Evolutionary conservation across 2,797 vertebrate species (phyloP).

Genomic region (Protonibea diacanthus): DNA sequence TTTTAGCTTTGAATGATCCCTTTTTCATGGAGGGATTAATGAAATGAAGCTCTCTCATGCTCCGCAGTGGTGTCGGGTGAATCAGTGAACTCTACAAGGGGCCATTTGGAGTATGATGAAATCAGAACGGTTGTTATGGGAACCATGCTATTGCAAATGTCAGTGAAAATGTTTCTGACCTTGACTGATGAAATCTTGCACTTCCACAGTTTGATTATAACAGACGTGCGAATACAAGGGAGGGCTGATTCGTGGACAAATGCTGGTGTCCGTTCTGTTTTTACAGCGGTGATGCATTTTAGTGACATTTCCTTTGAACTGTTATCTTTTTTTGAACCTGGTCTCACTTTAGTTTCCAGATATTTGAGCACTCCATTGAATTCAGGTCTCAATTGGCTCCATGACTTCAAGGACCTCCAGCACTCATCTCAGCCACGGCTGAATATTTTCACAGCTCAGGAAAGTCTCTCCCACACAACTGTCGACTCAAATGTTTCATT

Average conservation of each 20-base stretch:
- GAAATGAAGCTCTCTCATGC: constrained; percentile 21
- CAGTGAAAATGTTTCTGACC: constrained; percentile 63
- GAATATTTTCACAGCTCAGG: constrained; percentile 18
- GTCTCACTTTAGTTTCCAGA: constrained; percentile 4
- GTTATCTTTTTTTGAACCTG: not conserved
- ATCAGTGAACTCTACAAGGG: constrained; percentile 37
- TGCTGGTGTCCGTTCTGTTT: not conserved
- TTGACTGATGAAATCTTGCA: constrained; percentile 60
- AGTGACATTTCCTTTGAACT: not conserved
- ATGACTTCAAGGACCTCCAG: constrained; percentile 24
- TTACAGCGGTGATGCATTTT: not conserved
- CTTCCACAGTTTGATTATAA: constrained; percentile 38
- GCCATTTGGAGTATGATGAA: constrained; percentile 47
- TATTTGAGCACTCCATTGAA: constrained; percentile 22
- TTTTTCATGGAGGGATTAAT: constrained; percentile 43
- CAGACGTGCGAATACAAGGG: not conserved
- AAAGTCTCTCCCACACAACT: constrained; percentile 3
- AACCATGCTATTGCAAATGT: constrained; percentile 82
- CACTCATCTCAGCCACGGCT: constrained; percentile 21
- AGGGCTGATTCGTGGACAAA: not conserved
- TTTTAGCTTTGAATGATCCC: constrained; percentile 28
- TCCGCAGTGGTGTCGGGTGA: constrained; percentile 25
- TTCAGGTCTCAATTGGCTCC: constrained; percentile 27
- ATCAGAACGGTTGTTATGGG: constrained; percentile 66
- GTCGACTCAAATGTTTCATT: constrained; percentile 33